These are phyloP conservation scores for Eucriotettix oculatus DNA, from an alignment of 2,888 invertebrate genomes.

Conservation along the genomic window DNA sequence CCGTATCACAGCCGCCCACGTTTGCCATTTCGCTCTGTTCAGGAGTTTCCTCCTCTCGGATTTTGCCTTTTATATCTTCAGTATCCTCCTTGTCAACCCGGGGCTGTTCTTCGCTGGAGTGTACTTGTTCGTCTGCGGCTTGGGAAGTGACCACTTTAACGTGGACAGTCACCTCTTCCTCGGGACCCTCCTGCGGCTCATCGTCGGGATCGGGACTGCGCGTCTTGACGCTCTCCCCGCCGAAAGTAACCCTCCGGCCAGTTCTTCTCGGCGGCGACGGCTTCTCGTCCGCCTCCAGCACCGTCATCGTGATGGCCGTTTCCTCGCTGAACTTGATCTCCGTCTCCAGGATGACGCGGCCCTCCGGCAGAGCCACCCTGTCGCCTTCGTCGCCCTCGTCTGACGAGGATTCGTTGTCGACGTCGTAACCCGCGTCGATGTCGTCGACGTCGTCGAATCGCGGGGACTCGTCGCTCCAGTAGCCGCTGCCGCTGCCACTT, in stretches of 20 bases:
- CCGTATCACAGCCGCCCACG: neutral
- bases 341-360: constrained; percentile 55
- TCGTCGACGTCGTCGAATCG: neutral
- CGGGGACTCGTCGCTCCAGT: neutral
- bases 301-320: constrained; percentile 68
- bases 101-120: neutral
- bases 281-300: constrained; percentile 45
- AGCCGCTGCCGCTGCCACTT: neutral
- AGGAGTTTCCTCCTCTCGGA: neutral
- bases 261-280: too few species aligned
- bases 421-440: too few species aligned
- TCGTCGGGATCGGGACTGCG: constrained; percentile 62
- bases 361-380: constrained; percentile 16
- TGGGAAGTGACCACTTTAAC: neutral
- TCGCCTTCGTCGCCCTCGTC: neutral
- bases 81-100: neutral
- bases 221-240: constrained; percentile 74
- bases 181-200: neutral
- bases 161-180: constrained; percentile 3
- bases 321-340: constrained; percentile 68
- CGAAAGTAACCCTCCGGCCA: constrained; percentile 51
- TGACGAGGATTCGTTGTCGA: neutral
- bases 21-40: neutral
- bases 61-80: neutral
- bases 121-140: neutral